phyloP scores from a whole-genome alignment of 2,113 vertebrate genomes.

The Panurus biarmicus region DNA sequence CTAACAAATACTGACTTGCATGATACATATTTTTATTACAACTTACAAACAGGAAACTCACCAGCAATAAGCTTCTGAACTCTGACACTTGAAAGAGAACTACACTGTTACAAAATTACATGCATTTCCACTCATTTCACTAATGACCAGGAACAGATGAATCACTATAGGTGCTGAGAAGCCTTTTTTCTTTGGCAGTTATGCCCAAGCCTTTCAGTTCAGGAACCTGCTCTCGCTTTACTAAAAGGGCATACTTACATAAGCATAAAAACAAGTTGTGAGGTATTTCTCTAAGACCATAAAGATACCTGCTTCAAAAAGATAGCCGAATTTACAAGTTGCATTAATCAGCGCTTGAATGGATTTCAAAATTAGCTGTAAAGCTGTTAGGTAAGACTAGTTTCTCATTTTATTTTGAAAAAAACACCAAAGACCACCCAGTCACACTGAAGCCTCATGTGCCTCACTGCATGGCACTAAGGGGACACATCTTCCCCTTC shows the following conservation, averaged over 20 bases:
- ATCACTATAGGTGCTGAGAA: neutral
- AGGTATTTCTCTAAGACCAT: neutral
- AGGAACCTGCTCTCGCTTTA: neutral
- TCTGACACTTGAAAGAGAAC: neutral
- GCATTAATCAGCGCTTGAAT: neutral
- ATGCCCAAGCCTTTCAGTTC: neutral
- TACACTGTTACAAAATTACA: neutral
- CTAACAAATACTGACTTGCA: neutral
- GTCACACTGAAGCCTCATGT: accelerated
- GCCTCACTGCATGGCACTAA: no score
- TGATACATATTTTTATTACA: accelerated
- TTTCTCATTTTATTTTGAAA: neutral
- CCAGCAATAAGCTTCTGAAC: neutral
- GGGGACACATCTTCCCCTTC: neutral
- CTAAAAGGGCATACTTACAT: accelerated
- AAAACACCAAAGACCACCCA: neutral
- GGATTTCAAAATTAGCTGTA: neutral
- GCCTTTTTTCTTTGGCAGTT: neutral
- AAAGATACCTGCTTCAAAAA: neutral
- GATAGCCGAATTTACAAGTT: neutral
- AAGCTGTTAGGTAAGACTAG: no score
- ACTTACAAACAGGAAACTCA: neutral
- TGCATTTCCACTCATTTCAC: neutral
- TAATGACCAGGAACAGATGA: neutral
- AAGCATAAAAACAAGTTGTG: neutral